Evolutionary conservation across 1,140 invertebrate genomes (phyloP), one percentile per base, ranked within the genome.

Genomic region (Diachasma alloeum): DNA sequence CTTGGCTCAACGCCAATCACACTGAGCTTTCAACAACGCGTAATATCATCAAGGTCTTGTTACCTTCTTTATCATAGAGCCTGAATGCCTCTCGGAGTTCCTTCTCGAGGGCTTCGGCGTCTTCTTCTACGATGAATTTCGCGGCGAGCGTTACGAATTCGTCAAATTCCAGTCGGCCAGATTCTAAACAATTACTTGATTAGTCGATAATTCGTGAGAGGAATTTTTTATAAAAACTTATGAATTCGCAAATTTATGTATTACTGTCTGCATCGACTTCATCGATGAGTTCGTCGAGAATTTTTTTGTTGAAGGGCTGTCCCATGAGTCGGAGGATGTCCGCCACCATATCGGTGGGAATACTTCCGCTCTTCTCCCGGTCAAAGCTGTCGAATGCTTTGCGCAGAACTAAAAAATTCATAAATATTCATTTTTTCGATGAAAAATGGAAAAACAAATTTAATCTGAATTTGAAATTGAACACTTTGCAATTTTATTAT

Each of bases 361-460:
- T 98, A 85, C 95, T 96, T 79, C 97, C 97, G 79, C 94, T 96
- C 88, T 96, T 96, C 85, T 97, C 96, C 84, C 95, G 94, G 91
- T 98, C 97, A 88, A 98, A 98, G 88, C 97, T 97, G 92, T 98
- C 97, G 90, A 98, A 98, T 59, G 97, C 97, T 90, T 97, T 97
- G 84, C 95, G 94, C 78, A 98, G 92, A 81, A 97, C 96, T 96
- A 66, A n/a, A 81, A 81, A 63, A 76, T 53, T 48, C 15, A 59
- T 26, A 48, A 24, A 71, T 44, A 48, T 19, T 19, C 11, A 63
- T 26, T 63, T 19, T 19, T 8, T 19, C n/a, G 2, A 22, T 46
- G 17, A 19, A 48, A 70, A 75, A 39, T n/a, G n/a, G n/a, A 36
- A 37, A 24, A 71, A 19, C n/a, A 66, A 63, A 66, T 42, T 4